Evolutionary conservation across 2,888 invertebrate genomes (phyloP).

Genomic region (Meganola albula): DNA sequence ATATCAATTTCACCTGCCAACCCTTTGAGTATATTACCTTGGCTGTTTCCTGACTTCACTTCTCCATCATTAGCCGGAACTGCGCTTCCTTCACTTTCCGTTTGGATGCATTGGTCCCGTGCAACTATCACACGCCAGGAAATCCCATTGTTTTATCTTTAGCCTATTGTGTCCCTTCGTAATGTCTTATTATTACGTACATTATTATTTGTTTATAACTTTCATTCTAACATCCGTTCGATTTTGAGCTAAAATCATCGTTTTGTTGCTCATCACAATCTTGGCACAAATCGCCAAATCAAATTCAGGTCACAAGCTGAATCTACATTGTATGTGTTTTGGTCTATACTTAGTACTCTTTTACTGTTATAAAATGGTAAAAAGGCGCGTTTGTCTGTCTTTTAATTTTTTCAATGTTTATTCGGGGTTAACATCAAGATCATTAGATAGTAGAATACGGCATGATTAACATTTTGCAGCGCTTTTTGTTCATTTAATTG

Average conservation of each 20-base stretch:
- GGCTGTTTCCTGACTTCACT: constrained; percentile 32
- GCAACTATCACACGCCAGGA: constrained; percentile 34
- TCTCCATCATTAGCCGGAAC: constrained; percentile 50
- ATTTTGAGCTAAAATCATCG: too few species aligned
- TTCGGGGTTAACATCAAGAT: not conserved
- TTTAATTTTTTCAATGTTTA: too few species aligned
- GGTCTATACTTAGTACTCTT: not conserved
- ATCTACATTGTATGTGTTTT: constrained; percentile 20
- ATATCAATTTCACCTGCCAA: constrained; percentile 13
- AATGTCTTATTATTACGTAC: too few species aligned
- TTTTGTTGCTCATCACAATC: constrained; percentile 45
- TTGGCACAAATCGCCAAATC: constrained; percentile 48
- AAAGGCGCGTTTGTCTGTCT: too few species aligned
- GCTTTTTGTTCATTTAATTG: too few species aligned
- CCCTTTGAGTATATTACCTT: constrained; percentile 24
- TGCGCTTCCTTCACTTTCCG: constrained; percentile 59
- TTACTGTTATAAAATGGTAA: too few species aligned
- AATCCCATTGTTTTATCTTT: constrained; percentile 47
- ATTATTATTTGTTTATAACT: too few species aligned
- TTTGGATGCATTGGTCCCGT: constrained; percentile 43
- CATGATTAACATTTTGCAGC: too few species aligned
- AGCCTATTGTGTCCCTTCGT: too few species aligned
- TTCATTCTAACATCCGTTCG: too few species aligned
- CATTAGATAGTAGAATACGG: too few species aligned
- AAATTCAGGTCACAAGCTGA: constrained; percentile 55